Base-by-base conservation (phyloP, 2,113 vertebrate genomes). In the Eublepharis macularius region DNA sequence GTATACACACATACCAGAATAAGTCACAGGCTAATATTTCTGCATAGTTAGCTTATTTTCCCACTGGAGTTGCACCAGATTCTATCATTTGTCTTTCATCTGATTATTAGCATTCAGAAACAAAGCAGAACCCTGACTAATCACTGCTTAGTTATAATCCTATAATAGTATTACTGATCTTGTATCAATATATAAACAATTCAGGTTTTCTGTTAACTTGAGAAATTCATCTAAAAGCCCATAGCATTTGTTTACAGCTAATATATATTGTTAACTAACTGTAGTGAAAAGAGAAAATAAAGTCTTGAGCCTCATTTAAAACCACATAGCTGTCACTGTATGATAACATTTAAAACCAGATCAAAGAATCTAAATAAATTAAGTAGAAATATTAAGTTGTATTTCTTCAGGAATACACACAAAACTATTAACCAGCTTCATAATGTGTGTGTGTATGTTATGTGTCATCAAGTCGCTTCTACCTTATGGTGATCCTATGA, bases 141-240 rank as follows among this genome's bases (percentile, higher is more conserved):
- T 91, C 66, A 83, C 24, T 69, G n/a, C 70, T 84, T 89, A 85
- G 49, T 63, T 79, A 36, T 41, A 87, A 11, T 21, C 65, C 70
- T 87, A 88, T 81, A 83, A 76, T 90, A 83, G 90, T 82, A 76
- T 82, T 4, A 85, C 1, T 75, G 4, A 81, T 17, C 13, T 87
- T 13, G 72, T 0, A 1, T 4, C 21, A 2, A 12, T 74, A n/a
- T 65, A 57, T 73, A 80, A 90, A 60, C 32, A 90, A 83, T 39
- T 49, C 70, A 89, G 51, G 70, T 4, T 2, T 81, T 57, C 57
- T 92, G 3, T 80, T 14, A 60, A 1, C 3, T 16, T n/a, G 72
- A 0, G 19, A 1, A 77, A 36, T 41, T 84, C 26, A 81, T 6
- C 0, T 2, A 80, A 91, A 39, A 63, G 24, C 19, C 60, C 60